Evolutionary conservation across 2,113 vertebrate species (phyloP), one percentile per base, ranked within the genome.

Genomic region (Hepsetus odoe): DNA sequence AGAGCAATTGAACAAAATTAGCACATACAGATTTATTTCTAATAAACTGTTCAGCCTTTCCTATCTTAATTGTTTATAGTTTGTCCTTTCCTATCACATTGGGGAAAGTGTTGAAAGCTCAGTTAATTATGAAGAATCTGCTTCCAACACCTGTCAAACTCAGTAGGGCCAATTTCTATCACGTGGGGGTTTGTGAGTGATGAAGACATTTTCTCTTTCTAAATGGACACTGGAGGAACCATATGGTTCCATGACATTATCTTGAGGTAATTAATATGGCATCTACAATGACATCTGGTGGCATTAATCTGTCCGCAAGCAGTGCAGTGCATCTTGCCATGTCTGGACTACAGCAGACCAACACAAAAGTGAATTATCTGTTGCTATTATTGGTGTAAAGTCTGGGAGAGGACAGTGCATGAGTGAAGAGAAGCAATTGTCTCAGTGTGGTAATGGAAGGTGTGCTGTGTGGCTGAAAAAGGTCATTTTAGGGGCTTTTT

Each of bases 211-310:
- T 87, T 92, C 86, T 88, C 89, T 89, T 89, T 91, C 90, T 90
- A 89, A 92, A 92, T 87, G 89, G 91, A 88, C 91, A 88, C 89
- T 90, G 89, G 89, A 90, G 90, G 86, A 85, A 90, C 89, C 91
- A 93, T 92, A 93, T 93, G 91, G 90, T 87, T 85, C 85, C 77
- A 88, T 92, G 91, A 90, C 91, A 93, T 93, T 92, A 92, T 93
- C 90, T 91, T 88, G 88, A 90, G 88, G 90, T 92, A 92, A 92
- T 92, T 93, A 92, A 93, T 93, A 92, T 90, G 90, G 91, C 91
- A 92, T 91, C 91, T 89, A 88, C 89, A 89, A 87, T 91, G 92
- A 90, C 92, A 92, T 92, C 92, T 93, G 91, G 92, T 91, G 89
- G 88, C 92, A 93, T 92, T 92, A 91, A 91, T 93, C 91, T 93